Evolutionary conservation across 1,140 invertebrate species (phyloP), one percentile per base, ranked within the genome.

Genomic region (Plodia interpunctella): DNA sequence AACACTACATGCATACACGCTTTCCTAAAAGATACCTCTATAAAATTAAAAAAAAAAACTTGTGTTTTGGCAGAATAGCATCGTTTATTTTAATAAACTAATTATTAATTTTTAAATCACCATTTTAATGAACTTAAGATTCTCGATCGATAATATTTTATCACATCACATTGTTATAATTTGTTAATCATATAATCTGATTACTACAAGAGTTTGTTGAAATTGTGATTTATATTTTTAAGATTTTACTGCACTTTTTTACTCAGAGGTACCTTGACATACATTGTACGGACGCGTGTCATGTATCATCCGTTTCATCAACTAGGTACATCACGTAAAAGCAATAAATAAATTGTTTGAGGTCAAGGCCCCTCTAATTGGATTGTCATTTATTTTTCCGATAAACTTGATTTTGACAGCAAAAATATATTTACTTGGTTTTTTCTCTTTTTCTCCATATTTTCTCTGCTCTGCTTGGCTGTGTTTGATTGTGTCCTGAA

Each of bases 401-500:
- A 80, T 76, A 83, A 77, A 79, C 82, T 86, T 83, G 78, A 84
- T 89, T 88, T 89, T 72, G 78, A 87, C 74, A 86, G 83, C 85
- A 90, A 88, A 84, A 88, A 86, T 88, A 81, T 90, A 90, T 90
- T 90, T 90, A 90, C 88, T 90, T 87, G 91, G 91, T 93, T 93
- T 90, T 32, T 92, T 92, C 91, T 92, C 90, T 93, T 93, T 92
- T 93, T 91, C 91, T 91, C 91, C 91, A 92, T 91, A 92, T 92
- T 93, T 93, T 93, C 92, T 92, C 92, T 93, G 92, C 93, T 94
- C 92, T 94, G 93, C 93, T 94, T 94, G 92, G 91, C 92, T 91
- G 92, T 93, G 92, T 92, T 92, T 92, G 92, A 92, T 93, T 93
- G 92, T 92, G 91, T 92, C 92, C 92, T 91, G 91, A 91, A 92